These are phyloP conservation scores for Microdon myrmicae DNA, from an alignment of 2,888 invertebrate species.

Conservation along the genomic window DNA sequence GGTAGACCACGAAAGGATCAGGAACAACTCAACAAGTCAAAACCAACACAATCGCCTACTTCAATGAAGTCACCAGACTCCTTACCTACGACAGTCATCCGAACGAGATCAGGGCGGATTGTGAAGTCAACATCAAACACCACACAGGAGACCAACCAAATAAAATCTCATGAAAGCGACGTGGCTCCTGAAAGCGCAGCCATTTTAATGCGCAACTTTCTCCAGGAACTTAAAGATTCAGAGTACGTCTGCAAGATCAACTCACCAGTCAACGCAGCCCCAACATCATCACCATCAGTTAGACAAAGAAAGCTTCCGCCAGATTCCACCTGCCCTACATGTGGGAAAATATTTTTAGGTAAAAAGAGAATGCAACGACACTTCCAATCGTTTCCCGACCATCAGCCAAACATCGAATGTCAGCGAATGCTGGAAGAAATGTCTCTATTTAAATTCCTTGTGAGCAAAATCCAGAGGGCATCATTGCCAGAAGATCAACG, in stretches of 20 bases:
- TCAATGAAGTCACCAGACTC: not conserved
- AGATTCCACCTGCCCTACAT: conserved; percentile 61
- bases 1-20: conserved; percentile 56
- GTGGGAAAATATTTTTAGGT: conserved; percentile 64
- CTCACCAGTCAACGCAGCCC: not conserved
- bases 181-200: conserved; percentile 47
- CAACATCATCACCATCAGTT: conserved; percentile 2
- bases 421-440: conserved; percentile 50
- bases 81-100: conserved; percentile 20
- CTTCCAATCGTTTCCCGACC: conserved; percentile 62
- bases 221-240: conserved; percentile 56
- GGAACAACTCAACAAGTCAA: conserved; percentile 5
- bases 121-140: conserved; percentile 43
- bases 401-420: conserved; percentile 44
- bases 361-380: conserved; percentile 61
- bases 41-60: not conserved
- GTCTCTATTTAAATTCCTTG: conserved; percentile 61
- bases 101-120: conserved; percentile 60
- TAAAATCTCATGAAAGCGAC: conserved; percentile 6
- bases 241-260: conserved; percentile 38
- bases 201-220: conserved; percentile 54
- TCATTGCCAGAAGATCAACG: conserved; percentile 63
- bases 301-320: conserved; percentile 57
- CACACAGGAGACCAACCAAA: not conserved
- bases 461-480: conserved; percentile 60